Base-by-base conservation (phyloP, 2,888 invertebrate species). In the Slavum lentiscoides region DNA sequence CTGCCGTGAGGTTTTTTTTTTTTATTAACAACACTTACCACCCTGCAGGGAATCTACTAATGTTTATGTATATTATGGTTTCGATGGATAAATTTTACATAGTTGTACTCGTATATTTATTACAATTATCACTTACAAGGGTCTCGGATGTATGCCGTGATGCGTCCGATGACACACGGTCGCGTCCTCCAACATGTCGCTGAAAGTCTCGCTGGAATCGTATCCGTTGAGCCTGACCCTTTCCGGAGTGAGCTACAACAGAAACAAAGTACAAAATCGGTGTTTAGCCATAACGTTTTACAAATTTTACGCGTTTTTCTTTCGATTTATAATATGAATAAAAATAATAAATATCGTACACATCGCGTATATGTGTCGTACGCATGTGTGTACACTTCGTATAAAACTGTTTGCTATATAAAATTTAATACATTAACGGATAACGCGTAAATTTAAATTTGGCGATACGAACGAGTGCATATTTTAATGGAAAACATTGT, bases 371-470 rank as follows among this genome's bases (percentile, higher is more conserved):
- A 49, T 55, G 19, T 55, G 55, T 55, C 11, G 53, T 53, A 9
- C 11, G 9, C 11, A 11, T 53, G 15, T 9, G 53, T 55, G 19
- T 13, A 17, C 19, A 55, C 55, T 0, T 19, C 3, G 19, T 55
- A 55, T 19, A n/a, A n/a, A n/a, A n/a, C n/a, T n/a, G n/a, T n/a
- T 19, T 55, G 19, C 19, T 55, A 55, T 55, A 53, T n/a, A n/a
- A n/a, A n/a, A 21, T 69, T 53, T 30, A 19, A 53, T 69, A 11
- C 86, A 90, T 91, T 82, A 91, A 90, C 88, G 90, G 90, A 49
- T 92, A 92, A 87, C 91, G 91, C 85, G 92, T 92, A 55, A 59
- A 74, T 70, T 61, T 21, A 9, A 61, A 49, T 59, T 69, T 49
- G 6, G 21, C n/a, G 21, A 37, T 21, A 43, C 55, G 19, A 55